A percentile compares a stretch with the other conserved stretches of the same genome.
Evolutionary conservation across 2,113 vertebrate genomes (phyloP).

Genomic region (Grammomys surdaster): DNA sequence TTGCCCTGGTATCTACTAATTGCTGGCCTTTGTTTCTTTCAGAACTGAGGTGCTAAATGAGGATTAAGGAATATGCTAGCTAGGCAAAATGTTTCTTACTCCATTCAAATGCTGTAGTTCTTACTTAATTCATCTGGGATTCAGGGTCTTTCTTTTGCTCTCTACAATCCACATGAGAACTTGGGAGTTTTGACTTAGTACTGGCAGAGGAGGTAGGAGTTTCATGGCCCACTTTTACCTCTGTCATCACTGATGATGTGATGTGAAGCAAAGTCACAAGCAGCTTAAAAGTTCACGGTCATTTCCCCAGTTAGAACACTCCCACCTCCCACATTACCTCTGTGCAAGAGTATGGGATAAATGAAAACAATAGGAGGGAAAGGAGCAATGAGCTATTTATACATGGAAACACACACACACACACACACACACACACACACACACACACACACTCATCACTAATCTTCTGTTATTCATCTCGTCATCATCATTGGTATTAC

Average conservation of each 20-base stretch:
- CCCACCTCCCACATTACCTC: slow-evolving; percentile 61
- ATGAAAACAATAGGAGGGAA: slow-evolving; percentile 59
- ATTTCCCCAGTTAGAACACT: slow-evolving; percentile 57
- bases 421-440: not conserved
- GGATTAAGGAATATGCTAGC: not conserved
- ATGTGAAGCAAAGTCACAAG: slow-evolving; percentile 60
- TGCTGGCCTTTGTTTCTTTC: not conserved
- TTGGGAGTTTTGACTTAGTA: not conserved
- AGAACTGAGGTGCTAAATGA: not conserved
- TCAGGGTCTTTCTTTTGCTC: not conserved
- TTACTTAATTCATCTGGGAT: slow-evolving; percentile 6
- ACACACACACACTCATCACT: not conserved
- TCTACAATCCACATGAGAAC: not conserved
- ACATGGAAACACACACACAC: not conserved
- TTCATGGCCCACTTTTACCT: slow-evolving; percentile 27
- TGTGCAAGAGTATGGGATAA: not conserved
- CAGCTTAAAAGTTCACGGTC: not conserved
- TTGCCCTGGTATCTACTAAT: not conserved
- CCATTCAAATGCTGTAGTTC: not conserved
- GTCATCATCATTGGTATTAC: not conserved
- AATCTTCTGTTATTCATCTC: slow-evolving; percentile 57
- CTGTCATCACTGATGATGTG: not conserved
- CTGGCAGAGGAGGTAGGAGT: not conserved
- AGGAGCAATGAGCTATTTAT: slow-evolving; percentile 25
- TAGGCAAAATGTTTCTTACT: not conserved